These are phyloP conservation scores for Heteractis magnifica DNA, from an alignment of 92 coral and sea anemone species.

Conservation along the genomic window DNA sequence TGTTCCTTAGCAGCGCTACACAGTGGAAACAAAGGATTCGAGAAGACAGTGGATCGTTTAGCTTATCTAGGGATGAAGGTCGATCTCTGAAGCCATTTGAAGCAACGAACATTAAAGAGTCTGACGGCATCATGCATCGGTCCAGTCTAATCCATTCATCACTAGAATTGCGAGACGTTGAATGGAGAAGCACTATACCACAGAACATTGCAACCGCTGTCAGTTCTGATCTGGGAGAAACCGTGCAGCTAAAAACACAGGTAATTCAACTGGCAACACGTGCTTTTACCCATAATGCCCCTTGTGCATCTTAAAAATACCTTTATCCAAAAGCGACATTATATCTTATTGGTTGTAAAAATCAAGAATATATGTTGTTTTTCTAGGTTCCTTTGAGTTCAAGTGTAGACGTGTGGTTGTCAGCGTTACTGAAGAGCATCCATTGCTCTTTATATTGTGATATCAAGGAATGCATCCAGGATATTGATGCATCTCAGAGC, in stretches of 20 bases:
- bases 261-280: conserved; percentile 29
- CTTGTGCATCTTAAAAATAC: no score
- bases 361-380: neutral
- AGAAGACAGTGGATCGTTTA: conserved; percentile 28
- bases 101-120: conserved; percentile 36
- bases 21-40: conserved; percentile 34
- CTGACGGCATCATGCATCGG: conserved; percentile 26
- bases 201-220: conserved; percentile 78
- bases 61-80: conserved; percentile 10
- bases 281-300: no score
- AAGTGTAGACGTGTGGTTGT: conserved; percentile 89
- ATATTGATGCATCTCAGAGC: conserved; percentile 70
- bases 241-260: conserved; percentile 68
- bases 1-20: conserved; percentile 37
- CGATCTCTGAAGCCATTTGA: conserved; percentile 49
- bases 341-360: neutral
- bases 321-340: neutral
- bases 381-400: conserved; percentile 70
- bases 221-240: conserved; percentile 80
- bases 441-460: conserved; percentile 73
- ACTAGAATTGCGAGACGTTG: conserved; percentile 58
- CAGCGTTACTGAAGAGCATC: conserved; percentile 67
- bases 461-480: conserved; percentile 76
- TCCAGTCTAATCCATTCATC: conserved; percentile 40
- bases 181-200: conserved; percentile 76